Evolutionary conservation across 2,113 vertebrate species (phyloP).

Genomic region (Engraulis encrasicolus): DNA sequence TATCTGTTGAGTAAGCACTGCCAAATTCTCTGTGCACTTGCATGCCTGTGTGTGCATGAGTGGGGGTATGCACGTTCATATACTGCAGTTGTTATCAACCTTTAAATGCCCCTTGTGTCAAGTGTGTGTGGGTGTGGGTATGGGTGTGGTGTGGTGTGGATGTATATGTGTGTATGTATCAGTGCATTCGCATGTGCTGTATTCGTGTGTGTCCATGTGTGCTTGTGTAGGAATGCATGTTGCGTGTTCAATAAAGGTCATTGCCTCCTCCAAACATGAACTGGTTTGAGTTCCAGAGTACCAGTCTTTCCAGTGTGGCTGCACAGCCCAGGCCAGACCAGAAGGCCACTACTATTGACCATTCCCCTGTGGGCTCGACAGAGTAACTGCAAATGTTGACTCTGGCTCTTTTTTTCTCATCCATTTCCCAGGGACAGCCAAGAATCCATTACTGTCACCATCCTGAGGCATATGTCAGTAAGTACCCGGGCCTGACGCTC

Average conservation of each 20-base stretch:
- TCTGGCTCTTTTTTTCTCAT: background rate
- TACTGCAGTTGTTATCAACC: too few relatives aligned
- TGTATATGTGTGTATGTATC: too few relatives aligned
- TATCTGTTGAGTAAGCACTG: too few relatives aligned
- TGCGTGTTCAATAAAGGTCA: background rate
- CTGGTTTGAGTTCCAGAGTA: background rate
- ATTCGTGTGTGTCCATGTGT: conserved; percentile 24
- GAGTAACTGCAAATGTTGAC: background rate
- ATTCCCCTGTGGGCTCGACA: background rate
- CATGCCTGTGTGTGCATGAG: too few relatives aligned
- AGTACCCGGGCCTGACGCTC: background rate
- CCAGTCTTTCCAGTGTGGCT: background rate
- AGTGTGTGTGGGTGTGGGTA: too few relatives aligned
- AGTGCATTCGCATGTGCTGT: too few relatives aligned
- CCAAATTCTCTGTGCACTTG: too few relatives aligned
- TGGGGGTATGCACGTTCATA: too few relatives aligned
- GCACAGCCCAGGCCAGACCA: background rate
- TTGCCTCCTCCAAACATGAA: too few relatives aligned
- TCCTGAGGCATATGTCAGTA: conserved; percentile 51
- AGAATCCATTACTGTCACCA: conserved; percentile 50
- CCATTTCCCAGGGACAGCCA: conserved; percentile 40
- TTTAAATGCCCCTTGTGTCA: too few relatives aligned
- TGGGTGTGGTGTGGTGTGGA: too few relatives aligned
- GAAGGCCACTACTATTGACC: background rate
- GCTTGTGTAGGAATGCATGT: background rate